Conservation (phyloP, 2,888 invertebrate genomes). For the Oxycera nigricornis region DNA sequence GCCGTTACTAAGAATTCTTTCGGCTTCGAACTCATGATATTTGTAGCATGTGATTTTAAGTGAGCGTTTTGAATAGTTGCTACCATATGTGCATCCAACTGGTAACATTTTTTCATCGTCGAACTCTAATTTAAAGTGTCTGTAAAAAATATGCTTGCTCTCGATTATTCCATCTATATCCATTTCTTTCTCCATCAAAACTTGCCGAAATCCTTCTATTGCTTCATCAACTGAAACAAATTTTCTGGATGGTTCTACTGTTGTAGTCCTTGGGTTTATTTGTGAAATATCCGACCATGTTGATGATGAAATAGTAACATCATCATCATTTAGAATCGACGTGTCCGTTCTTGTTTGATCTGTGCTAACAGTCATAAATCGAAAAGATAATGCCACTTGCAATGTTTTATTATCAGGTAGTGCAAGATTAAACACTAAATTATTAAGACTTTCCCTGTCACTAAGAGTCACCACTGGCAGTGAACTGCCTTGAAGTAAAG, state of each 20-base stretch:
- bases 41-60: too few relatives aligned
- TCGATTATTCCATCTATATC: conserved; percentile 45
- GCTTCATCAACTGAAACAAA: conserved; percentile 42
- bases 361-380: too few relatives aligned
- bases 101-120: conserved; percentile 30
- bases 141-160: conserved; percentile 40
- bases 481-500: too few relatives aligned
- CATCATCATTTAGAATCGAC: too few relatives aligned
- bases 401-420: background rate
- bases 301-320: too few relatives aligned
- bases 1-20: too few relatives aligned
- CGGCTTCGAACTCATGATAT: too few relatives aligned
- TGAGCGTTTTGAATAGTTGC: too few relatives aligned
- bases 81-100: conserved; percentile 44
- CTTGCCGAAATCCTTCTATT: conserved; percentile 46
- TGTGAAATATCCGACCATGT: background rate
- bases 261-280: background rate
- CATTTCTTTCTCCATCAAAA: conserved; percentile 42
- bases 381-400: background rate
- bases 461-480: background rate
- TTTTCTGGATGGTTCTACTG: conserved; percentile 21
- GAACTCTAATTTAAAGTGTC: too few relatives aligned
- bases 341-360: too few relatives aligned
- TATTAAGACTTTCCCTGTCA: too few relatives aligned
- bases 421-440: too few relatives aligned